phyloP scores from a whole-genome alignment of 1,140 invertebrate species.

The Lutraria rhynchaena region DNA sequence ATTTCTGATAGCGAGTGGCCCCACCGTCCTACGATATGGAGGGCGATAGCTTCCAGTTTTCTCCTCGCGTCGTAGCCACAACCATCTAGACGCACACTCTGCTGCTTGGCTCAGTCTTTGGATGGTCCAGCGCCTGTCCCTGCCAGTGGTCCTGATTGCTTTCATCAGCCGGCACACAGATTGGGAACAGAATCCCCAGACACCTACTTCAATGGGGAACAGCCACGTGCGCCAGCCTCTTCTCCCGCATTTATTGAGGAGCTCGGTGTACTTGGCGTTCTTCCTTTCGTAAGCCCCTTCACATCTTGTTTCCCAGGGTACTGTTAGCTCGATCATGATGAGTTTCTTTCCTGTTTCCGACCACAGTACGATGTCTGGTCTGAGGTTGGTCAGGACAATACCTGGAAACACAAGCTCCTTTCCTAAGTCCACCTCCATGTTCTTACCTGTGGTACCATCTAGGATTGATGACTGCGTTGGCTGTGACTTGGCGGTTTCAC shows the following conservation, averaged over 20 bases:
- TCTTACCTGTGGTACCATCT: constrained; percentile 12
- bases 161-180: constrained; percentile 14
- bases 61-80: too few relatives aligned
- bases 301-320: constrained; percentile 38
- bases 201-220: constrained; percentile 43
- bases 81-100: too few relatives aligned
- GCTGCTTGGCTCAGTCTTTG: too few relatives aligned
- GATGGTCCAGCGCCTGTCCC: not conserved
- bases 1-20: too few relatives aligned
- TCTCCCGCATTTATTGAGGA: not conserved
- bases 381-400: constrained; percentile 19
- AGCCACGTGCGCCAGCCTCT: constrained; percentile 47
- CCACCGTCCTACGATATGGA: too few relatives aligned
- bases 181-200: constrained; percentile 33
- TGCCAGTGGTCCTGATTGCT: constrained; percentile 14
- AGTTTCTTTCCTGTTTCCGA: constrained; percentile 29
- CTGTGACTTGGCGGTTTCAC: constrained; percentile 9
- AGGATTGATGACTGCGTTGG: constrained; percentile 19
- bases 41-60: too few relatives aligned
- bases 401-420: constrained; percentile 34
- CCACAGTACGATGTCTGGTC: constrained; percentile 33
- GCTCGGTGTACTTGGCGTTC: constrained; percentile 34
- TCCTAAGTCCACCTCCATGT: constrained; percentile 35
- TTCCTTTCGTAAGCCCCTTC: constrained; percentile 49
- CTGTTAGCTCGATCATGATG: constrained; percentile 27